Evolutionary conservation across 1,140 invertebrate species (phyloP).

Genomic region (Nymphalis io): DNA sequence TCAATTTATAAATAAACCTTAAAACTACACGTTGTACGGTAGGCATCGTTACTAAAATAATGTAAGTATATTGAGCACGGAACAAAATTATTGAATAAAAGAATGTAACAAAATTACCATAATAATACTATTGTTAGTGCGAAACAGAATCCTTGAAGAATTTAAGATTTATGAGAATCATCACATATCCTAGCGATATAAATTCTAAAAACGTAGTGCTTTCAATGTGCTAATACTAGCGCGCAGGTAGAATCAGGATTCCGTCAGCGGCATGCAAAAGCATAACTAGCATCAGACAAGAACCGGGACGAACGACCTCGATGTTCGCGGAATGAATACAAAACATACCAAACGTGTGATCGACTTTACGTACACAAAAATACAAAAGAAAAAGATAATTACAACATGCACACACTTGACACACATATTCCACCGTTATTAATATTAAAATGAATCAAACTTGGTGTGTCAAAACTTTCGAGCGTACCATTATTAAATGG

Average conservation of each 20-base stretch:
- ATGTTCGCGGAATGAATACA: slow-evolving; percentile 67
- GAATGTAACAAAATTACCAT: not conserved
- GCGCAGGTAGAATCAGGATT: slow-evolving; percentile 65
- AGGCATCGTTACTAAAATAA: too few species aligned
- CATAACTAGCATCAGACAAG: slow-evolving; percentile 64
- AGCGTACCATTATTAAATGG: slow-evolving; percentile 37
- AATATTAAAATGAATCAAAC: slow-evolving; percentile 30
- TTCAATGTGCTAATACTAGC: slow-evolving; percentile 69
- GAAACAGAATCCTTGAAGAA: slow-evolving; percentile 7
- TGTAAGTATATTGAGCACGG: not conserved
- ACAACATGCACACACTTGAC: not conserved
- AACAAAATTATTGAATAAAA: not conserved
- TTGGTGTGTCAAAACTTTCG: slow-evolving; percentile 40
- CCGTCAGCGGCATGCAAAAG: slow-evolving; percentile 62
- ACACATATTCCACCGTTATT: slow-evolving; percentile 25
- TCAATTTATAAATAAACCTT: too few species aligned
- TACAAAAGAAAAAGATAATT: slow-evolving; percentile 5
- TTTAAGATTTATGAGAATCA: slow-evolving; percentile 14
- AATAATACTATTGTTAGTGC: not conserved
- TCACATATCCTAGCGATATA: slow-evolving; percentile 16
- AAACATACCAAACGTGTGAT: slow-evolving; percentile 57
- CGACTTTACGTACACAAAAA: slow-evolving; percentile 20
- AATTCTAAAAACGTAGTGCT: slow-evolving; percentile 56
- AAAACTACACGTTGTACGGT: too few species aligned
- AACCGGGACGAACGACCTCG: slow-evolving; percentile 78